Evolutionary conservation across 2,888 invertebrate genomes (phyloP).

Genomic region (Carabus problematicus): DNA sequence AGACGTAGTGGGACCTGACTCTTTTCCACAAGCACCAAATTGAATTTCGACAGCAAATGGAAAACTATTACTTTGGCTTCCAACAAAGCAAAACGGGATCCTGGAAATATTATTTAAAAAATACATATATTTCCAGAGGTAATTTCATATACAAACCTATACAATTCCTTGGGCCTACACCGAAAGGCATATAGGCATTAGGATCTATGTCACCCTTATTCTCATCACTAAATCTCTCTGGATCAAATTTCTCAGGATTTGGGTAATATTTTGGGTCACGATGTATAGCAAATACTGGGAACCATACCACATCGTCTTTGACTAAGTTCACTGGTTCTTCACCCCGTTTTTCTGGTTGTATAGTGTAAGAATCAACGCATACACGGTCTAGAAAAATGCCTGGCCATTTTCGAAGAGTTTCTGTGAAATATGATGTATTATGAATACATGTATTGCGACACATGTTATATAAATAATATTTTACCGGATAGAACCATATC

Average conservation of each 20-base stretch:
- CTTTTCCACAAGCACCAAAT: slow-evolving; percentile 51
- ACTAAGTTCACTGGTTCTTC: slow-evolving; percentile 49
- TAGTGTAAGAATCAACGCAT: slow-evolving; percentile 60
- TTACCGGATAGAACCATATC: slow-evolving; percentile 68
- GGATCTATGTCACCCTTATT: slow-evolving; percentile 59
- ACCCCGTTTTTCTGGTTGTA: slow-evolving; percentile 47
- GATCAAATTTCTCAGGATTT: slow-evolving; percentile 61
- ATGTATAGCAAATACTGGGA: slow-evolving; percentile 57
- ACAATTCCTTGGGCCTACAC: slow-evolving; percentile 63
- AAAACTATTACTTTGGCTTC: slow-evolving; percentile 53
- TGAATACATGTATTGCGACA: slow-evolving; percentile 47
- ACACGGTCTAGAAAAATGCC: slow-evolving; percentile 61
- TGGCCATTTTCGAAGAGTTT: slow-evolving; percentile 63
- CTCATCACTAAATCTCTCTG: slow-evolving; percentile 58
- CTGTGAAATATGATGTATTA: slow-evolving; percentile 51
- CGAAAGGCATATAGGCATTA: slow-evolving; percentile 63
- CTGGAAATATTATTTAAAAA: slow-evolving; percentile 27
- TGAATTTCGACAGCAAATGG: slow-evolving; percentile 51
- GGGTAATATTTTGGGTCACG: slow-evolving; percentile 58
- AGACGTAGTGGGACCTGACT: slow-evolving; percentile 51
- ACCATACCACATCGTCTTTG: slow-evolving; percentile 51
- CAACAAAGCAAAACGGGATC: slow-evolving; percentile 53
- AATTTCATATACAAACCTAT: slow-evolving; percentile 61
- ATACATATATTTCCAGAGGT: slow-evolving; percentile 49
- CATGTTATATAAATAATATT: slow-evolving; percentile 40